Percentiles rank a stretch among this genome's conserved stretches.
Conservation (phyloP, 1,140 invertebrate genomes). For the Eufriesea mexicana region DNA sequence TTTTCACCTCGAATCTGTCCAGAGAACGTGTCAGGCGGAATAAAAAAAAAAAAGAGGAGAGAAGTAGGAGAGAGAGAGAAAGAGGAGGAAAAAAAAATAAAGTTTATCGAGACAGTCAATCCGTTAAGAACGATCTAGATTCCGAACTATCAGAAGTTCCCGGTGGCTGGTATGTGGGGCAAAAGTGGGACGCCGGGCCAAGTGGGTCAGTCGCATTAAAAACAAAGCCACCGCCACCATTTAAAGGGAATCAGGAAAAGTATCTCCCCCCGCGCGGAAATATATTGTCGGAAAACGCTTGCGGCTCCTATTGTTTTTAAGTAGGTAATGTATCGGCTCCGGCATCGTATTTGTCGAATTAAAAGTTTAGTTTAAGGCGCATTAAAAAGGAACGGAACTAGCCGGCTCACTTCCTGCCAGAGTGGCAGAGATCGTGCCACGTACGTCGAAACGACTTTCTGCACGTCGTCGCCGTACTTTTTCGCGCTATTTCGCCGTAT, state of each 20-base stretch:
- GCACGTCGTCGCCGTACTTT: neutral
- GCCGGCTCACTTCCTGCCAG: neutral
- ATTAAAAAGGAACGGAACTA: slow-evolving; percentile 32
- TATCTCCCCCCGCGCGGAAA: slow-evolving; percentile 58
- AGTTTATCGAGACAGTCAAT: slow-evolving; percentile 43
- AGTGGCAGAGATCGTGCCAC: neutral
- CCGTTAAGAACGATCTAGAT: slow-evolving; percentile 50
- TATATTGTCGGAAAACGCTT: slow-evolving; percentile 67
- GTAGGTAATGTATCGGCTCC: slow-evolving; percentile 65
- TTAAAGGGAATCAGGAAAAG: slow-evolving; percentile 68
- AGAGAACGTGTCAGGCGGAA: too few relatives aligned
- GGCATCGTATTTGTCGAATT: slow-evolving; percentile 63
- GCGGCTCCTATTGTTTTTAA: slow-evolving; percentile 68
- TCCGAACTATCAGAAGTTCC: slow-evolving; percentile 54
- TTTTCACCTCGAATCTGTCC: neutral
- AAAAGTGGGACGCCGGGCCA: slow-evolving; percentile 62
- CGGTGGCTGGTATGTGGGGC: slow-evolving; percentile 44
- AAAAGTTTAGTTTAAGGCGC: slow-evolving; percentile 54
- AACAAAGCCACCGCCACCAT: slow-evolving; percentile 67
- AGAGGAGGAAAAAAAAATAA: neutral
- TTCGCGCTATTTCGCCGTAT: slow-evolving; percentile 22
- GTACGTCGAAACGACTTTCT: slow-evolving; percentile 7
- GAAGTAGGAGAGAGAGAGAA: neutral
- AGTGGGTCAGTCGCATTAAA: slow-evolving; percentile 70
- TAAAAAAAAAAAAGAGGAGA: too few relatives aligned